A percentile compares a stretch with the other conserved stretches of the same genome.
Evolutionary conservation across 1,140 invertebrate genomes (phyloP).

Genomic region (Zaprionus nigranus): DNA sequence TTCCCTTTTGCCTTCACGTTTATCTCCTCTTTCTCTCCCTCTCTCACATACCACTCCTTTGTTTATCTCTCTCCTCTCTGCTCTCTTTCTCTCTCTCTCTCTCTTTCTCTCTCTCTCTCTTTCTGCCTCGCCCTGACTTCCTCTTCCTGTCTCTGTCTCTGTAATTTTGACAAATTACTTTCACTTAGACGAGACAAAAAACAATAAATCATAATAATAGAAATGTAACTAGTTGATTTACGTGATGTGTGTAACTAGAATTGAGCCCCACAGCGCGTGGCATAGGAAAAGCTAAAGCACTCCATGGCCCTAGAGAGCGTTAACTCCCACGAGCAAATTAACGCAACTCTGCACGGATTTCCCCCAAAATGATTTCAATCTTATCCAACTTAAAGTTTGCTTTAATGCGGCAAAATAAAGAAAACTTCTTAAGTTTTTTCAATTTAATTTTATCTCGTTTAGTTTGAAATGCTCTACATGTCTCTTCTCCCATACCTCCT

Average conservation of each 20-base stretch:
- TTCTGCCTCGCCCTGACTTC: background rate
- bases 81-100: background rate
- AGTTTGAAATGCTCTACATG: background rate
- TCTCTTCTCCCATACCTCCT: background rate
- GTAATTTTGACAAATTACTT: conserved; percentile 3
- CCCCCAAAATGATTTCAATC: background rate
- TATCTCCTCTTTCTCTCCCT: no score
- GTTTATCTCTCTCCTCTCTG: background rate
- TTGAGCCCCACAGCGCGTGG: background rate
- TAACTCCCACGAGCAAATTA: background rate
- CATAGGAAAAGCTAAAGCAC: background rate
- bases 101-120: background rate
- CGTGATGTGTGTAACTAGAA: background rate
- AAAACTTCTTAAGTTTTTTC: background rate
- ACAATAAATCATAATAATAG: conserved; percentile 10
- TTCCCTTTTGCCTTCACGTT: no score
- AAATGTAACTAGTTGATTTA: conserved; percentile 7
- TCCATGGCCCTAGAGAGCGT: background rate
- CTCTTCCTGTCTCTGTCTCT: background rate
- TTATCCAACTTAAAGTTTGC: background rate
- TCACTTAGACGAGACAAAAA: background rate
- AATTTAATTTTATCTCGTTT: background rate
- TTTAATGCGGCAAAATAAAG: background rate
- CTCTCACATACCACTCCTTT: no score
- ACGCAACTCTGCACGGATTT: background rate